Evolutionary conservation across 1,140 invertebrate genomes (phyloP).

Genomic region (Philopotamus ludificatus): DNA sequence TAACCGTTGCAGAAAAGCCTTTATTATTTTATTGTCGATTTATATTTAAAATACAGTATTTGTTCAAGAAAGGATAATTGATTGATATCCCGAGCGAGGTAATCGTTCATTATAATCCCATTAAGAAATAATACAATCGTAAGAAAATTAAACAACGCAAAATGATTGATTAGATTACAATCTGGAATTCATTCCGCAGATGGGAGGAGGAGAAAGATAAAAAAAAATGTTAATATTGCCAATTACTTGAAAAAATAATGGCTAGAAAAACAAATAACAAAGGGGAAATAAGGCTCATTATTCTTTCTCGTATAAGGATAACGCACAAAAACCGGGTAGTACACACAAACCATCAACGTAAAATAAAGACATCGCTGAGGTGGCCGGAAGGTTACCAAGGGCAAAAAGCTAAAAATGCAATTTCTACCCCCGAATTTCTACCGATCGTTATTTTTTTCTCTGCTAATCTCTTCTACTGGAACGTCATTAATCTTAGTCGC

Average conservation of each 20-base stretch:
- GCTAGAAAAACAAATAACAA: conserved; percentile 34
- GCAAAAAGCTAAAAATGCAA: conserved; percentile 42
- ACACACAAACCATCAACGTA: conserved; percentile 23
- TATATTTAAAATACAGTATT: too few species aligned
- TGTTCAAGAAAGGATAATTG: too few species aligned
- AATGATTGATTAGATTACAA: neutral
- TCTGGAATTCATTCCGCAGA: neutral
- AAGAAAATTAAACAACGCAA: too few species aligned
- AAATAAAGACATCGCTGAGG: conserved; percentile 35
- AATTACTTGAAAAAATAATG: conserved; percentile 32
- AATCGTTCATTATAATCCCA: too few species aligned
- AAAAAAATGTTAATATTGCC: conserved; percentile 26
- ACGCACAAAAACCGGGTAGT: neutral
- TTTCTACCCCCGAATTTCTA: conserved; percentile 39
- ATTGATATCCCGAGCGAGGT: too few species aligned
- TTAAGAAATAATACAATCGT: too few species aligned
- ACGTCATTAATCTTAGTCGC: conserved; percentile 43
- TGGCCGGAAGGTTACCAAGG: conserved; percentile 24
- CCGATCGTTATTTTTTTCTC: conserved; percentile 43
- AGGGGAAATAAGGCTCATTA: conserved; percentile 38
- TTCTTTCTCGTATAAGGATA: conserved; percentile 13
- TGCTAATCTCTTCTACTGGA: conserved; percentile 41
- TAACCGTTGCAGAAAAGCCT: too few species aligned
- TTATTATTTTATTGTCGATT: too few species aligned
- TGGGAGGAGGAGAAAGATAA: neutral